Evolutionary conservation across 1,140 invertebrate genomes (phyloP).

Genomic region (Wasmannia auropunctata): DNA sequence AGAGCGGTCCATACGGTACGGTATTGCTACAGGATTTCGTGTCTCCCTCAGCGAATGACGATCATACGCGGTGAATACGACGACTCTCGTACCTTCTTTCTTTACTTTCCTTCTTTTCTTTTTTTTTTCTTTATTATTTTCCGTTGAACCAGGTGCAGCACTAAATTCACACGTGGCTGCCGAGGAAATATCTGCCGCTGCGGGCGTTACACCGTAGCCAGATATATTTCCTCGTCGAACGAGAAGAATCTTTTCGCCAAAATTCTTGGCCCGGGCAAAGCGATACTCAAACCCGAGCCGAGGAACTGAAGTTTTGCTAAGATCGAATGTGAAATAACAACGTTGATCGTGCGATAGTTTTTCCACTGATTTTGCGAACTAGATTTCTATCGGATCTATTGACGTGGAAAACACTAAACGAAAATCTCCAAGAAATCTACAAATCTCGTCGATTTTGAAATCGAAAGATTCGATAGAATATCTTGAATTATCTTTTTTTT

Average conservation of each 20-base stretch:
- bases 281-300: background rate
- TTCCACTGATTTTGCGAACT: background rate
- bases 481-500: background rate
- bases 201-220: background rate
- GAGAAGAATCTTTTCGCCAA: background rate
- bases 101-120: conserved; percentile 25
- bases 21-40: conserved; percentile 21
- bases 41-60: conserved; percentile 31
- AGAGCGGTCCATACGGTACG: background rate
- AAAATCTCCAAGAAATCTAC: background rate
- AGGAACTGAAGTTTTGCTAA: background rate
- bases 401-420: background rate
- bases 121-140: conserved; percentile 21
- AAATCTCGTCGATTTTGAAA: background rate
- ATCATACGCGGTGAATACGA: conserved; percentile 13
- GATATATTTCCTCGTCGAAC: background rate
- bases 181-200: background rate
- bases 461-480: background rate
- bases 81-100: conserved; percentile 21
- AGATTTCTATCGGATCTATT: background rate
- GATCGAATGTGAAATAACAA: background rate
- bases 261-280: background rate
- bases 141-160: background rate
- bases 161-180: conserved; percentile 41
- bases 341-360: background rate